These are phyloP conservation scores for Istiophorus platypterus DNA, from an alignment of 2,113 vertebrate species.

Conservation along the genomic window DNA sequence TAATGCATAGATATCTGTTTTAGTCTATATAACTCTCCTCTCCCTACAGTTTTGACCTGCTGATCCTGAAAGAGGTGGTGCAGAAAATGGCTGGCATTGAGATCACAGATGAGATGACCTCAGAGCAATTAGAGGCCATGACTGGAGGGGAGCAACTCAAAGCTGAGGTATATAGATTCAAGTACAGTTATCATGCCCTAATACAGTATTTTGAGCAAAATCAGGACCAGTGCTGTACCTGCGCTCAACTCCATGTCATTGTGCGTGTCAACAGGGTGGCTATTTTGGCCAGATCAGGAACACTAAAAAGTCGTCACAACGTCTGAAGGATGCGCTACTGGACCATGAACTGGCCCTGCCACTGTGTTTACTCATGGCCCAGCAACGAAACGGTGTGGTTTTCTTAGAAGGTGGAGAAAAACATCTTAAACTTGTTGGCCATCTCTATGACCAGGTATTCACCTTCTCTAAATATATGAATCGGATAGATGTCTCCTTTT, in stretches of 20 bases:
- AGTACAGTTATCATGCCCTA: background rate
- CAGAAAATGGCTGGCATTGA: constrained; percentile 99
- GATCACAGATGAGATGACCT: constrained; percentile 99
- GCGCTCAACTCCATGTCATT: background rate
- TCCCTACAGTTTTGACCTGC: constrained; percentile 92
- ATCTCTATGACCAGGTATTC: constrained; percentile 96
- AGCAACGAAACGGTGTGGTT: constrained; percentile 90
- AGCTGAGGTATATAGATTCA: constrained; percentile 89
- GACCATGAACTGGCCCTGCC: constrained; percentile 97
- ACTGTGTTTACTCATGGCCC: constrained; percentile 96
- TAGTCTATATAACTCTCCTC: constrained; percentile 20
- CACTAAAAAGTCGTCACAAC: constrained; percentile 98
- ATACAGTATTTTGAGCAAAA: background rate
- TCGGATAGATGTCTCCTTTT: background rate
- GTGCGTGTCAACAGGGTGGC: constrained; percentile 88
- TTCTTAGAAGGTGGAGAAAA: constrained; percentile 99
- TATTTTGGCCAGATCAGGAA: constrained; percentile 99
- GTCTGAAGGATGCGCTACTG: constrained; percentile 94
- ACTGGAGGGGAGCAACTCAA: constrained; percentile 98
- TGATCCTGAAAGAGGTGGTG: constrained; percentile 98
- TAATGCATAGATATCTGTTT: background rate
- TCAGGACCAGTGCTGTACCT: background rate
- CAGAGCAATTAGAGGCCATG: constrained; percentile 98
- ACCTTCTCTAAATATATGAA: background rate
- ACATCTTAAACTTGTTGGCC: constrained; percentile 97